A percentile compares a stretch with the other conserved stretches of the same genome.
These are phyloP conservation scores for Amazona vittata DNA, from an alignment of 2,113 vertebrate genomes.

Conservation along the genomic window DNA sequence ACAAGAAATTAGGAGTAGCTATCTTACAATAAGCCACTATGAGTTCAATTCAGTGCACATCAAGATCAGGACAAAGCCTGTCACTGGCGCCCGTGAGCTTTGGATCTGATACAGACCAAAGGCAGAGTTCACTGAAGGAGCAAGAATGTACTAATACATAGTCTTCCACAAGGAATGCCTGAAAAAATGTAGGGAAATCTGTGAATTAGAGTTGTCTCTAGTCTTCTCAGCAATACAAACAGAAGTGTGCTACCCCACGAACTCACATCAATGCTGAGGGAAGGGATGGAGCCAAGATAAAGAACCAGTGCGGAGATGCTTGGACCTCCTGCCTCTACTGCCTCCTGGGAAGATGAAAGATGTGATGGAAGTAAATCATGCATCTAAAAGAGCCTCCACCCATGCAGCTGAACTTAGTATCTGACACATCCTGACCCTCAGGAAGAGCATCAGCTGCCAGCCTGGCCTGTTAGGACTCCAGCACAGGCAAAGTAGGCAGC, in stretches of 20 bases:
- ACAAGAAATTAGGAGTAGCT: neutral
- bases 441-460: slow-evolving; percentile 26
- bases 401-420: neutral
- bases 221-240: neutral
- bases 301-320: neutral
- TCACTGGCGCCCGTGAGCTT: neutral
- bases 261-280: neutral
- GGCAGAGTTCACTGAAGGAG: neutral
- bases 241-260: neutral
- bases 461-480: neutral
- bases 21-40: neutral
- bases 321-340: neutral
- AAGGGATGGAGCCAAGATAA: neutral
- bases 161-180: neutral
- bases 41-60: neutral
- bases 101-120: neutral
- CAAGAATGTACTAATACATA: neutral
- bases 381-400: slow-evolving; percentile 23
- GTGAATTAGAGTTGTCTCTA: neutral
- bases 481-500: neutral
- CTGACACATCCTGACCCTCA: slow-evolving; percentile 20
- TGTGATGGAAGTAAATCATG: slow-evolving; percentile 18
- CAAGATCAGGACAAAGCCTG: neutral
- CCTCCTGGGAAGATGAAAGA: neutral
- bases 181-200: neutral